Evolutionary conservation across 2,113 vertebrate genomes (phyloP), one percentile per base, ranked within the genome.

Genomic region (Tragelaphus buxtoni): DNA sequence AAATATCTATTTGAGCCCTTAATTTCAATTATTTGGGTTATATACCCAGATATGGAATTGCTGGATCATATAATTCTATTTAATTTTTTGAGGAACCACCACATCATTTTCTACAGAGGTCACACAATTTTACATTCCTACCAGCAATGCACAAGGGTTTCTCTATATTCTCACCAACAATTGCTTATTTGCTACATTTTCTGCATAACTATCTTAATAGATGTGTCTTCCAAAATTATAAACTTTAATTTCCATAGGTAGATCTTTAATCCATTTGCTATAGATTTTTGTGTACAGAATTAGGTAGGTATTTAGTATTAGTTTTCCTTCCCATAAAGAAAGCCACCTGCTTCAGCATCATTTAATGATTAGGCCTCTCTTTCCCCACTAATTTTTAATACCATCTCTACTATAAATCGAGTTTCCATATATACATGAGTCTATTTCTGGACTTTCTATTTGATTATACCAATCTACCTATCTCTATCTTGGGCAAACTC

Each of bases 201-300:
- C 30, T 88, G 49, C 32, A 86, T 90, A 80, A 28, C 26, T 10
- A 89, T 72, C 35, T 88, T 80, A 85, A 89, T 56, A 22, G 14
- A 5, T 45, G 22, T 77, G 22, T 28, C 39, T 91, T 92, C 35
- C 22, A 92, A 92, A 94, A 79, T 92, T 92, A 83, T 63, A 51
- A 88, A 94, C 28, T 80, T 83, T 94, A 84, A 87, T 92, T 81
- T 96, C 81, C 76, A 87, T 17, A 89, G 49, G 30, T n/a, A 84
- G 9, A 58, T 60, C 22, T 82, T 96, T 32, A 89, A 88, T 53
- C 20, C 9, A 77, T 17, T 9, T 95, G n/a, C 4, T 69, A 86
- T 12, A 81, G 9, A 96, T 47, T 86, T 90, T 88, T 95, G 32
- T 85, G 5, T 24, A 80, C 3, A 61, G n/a, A 74, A 42, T 77